These are phyloP conservation scores for Scomber scombrus DNA, from an alignment of 2,113 vertebrate species.

Conservation along the genomic window DNA sequence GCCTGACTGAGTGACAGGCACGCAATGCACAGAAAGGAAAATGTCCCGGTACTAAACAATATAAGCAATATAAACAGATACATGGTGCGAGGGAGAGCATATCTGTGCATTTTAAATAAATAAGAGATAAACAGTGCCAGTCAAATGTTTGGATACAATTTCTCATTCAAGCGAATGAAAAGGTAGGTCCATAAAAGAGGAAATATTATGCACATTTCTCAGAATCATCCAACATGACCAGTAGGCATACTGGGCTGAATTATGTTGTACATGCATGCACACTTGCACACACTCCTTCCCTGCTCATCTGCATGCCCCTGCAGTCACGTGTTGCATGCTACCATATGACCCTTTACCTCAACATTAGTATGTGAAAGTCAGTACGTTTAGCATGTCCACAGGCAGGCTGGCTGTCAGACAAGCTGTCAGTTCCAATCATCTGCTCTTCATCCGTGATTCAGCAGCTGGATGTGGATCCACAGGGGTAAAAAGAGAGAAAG, in stretches of 20 bases:
- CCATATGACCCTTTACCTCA: constrained; percentile 60
- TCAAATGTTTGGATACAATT: no score
- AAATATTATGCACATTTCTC: no score
- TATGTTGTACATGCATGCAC: not conserved
- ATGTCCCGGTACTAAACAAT: not conserved
- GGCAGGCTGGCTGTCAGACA: constrained; percentile 47
- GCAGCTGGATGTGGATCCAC: constrained; percentile 57
- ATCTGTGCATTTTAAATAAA: no score
- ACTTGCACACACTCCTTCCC: not conserved
- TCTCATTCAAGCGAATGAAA: no score
- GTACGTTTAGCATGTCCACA: constrained; percentile 55
- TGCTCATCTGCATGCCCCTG: not conserved
- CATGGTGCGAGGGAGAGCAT: no score
- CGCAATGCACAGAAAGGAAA: not conserved
- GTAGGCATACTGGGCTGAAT: not conserved
- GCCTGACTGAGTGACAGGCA: not conserved
- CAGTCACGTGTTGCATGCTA: constrained; percentile 20
- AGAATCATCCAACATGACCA: not conserved
- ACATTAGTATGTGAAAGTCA: constrained; percentile 59
- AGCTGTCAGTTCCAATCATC: constrained; percentile 75
- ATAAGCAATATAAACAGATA: no score
- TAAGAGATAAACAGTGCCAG: no score
- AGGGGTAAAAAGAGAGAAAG: constrained; percentile 4
- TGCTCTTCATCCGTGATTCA: constrained; percentile 63
- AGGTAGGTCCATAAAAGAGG: no score